A percentile compares a stretch with the other conserved stretches of the same genome.
Evolutionary conservation across 2,113 vertebrate species (phyloP).

Genomic region (Grallaria varia): DNA sequence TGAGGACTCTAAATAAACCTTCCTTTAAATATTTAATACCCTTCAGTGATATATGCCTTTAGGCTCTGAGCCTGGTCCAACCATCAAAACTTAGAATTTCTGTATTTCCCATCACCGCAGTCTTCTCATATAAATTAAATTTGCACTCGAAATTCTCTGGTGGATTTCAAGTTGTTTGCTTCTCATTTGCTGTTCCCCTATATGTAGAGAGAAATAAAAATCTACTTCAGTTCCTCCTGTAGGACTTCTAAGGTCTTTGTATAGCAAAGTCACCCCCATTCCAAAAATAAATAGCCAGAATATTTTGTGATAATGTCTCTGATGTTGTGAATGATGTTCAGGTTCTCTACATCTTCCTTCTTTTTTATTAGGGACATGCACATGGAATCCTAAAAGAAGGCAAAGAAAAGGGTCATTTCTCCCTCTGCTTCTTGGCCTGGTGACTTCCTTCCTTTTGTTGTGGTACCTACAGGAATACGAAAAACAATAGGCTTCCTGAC

Average conservation of each 20-base stretch:
- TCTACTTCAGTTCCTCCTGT: background rate
- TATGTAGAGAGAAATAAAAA: background rate
- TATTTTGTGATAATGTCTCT: background rate
- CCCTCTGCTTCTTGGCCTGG: background rate
- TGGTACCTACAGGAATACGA: background rate
- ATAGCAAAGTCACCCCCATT: slow-evolving; percentile 12
- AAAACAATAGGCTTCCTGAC: background rate
- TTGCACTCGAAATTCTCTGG: slow-evolving; percentile 9
- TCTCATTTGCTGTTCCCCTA: slow-evolving; percentile 6
- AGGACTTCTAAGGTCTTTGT: background rate
- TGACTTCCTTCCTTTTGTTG: background rate
- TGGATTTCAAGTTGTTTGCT: slow-evolving; percentile 41
- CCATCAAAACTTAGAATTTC: slow-evolving; percentile 38
- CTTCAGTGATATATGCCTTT: slow-evolving; percentile 62
- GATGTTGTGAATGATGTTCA: background rate
- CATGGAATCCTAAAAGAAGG: background rate
- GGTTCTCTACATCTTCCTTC: background rate
- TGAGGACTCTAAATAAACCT: slow-evolving; percentile 76
- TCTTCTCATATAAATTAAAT: slow-evolving; percentile 35
- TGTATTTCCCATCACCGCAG: background rate
- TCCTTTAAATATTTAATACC: slow-evolving; percentile 76
- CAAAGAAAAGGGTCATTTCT: background rate
- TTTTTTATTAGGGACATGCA: background rate
- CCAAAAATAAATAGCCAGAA: background rate
- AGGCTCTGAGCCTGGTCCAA: slow-evolving; percentile 52